These are phyloP conservation scores for Pituophis catenifer DNA, from an alignment of 2,113 vertebrate genomes.

Conservation along the genomic window DNA sequence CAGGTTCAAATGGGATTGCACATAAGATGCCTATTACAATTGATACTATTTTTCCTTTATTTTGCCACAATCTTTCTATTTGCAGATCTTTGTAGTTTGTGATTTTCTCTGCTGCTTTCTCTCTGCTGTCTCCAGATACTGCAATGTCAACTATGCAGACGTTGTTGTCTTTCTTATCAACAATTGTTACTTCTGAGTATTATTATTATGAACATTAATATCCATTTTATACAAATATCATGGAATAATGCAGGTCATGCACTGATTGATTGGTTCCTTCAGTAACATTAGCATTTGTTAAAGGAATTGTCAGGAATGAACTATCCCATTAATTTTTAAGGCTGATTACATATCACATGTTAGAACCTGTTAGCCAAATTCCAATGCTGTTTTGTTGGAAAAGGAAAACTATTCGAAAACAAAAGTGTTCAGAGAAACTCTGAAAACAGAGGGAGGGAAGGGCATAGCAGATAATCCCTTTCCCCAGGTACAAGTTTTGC, in stretches of 20 bases:
- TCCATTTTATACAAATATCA: not conserved
- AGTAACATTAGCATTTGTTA: not conserved
- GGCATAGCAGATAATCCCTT: not conserved
- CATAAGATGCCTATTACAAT: too few species aligned
- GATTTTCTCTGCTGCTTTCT: not conserved
- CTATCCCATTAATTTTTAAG: not conserved
- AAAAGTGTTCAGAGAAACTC: not conserved
- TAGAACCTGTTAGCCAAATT: not conserved
- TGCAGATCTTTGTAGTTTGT: not conserved
- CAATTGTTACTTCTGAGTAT: not conserved
- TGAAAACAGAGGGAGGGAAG: not conserved
- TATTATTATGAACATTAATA: not conserved
- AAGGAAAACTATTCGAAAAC: not conserved
- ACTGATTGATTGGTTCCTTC: not conserved
- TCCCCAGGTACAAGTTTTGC: not conserved
- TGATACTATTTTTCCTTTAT: not conserved
- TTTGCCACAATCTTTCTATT: not conserved
- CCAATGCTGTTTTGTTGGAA: not conserved
- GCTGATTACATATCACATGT: not conserved
- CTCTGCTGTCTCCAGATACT: not conserved
- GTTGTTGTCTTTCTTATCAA: not conserved
- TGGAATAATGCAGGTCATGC: not conserved
- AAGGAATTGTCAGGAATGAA: not conserved
- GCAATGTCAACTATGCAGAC: not conserved
- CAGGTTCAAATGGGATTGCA: too few species aligned